phyloP scores from a whole-genome alignment of 1,140 invertebrate species.

The Bombus terrestris region DNA sequence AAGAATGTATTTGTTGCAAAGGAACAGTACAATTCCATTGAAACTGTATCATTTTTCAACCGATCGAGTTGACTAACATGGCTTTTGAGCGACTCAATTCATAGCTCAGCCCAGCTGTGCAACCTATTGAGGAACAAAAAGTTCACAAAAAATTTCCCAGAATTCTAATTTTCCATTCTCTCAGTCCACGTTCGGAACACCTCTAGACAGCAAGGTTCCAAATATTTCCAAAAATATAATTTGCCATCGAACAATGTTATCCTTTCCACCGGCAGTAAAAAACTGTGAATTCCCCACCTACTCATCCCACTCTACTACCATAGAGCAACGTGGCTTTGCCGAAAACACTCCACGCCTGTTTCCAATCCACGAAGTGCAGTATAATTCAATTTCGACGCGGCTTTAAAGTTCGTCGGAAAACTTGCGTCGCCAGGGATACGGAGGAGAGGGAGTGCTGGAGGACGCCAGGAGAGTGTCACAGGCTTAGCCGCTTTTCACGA shows the following conservation, averaged over 20 bases:
- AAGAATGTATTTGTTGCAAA: background rate
- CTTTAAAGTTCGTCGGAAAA: background rate
- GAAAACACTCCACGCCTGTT: background rate
- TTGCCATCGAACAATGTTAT: background rate
- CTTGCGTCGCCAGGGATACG: background rate
- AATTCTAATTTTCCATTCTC: background rate
- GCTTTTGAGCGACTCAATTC: too few relatives aligned
- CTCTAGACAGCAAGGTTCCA: background rate
- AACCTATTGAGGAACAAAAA: background rate
- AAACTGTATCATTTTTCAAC: background rate
- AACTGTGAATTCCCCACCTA: background rate
- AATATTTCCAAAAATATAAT: background rate
- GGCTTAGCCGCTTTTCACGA: constrained; percentile 8
- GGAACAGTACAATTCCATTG: background rate
- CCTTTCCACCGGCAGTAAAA: background rate
- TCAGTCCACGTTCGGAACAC: background rate
- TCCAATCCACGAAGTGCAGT: constrained; percentile 16
- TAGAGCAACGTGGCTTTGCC: background rate
- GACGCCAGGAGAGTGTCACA: background rate
- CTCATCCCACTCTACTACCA: background rate
- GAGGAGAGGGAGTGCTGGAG: too few relatives aligned
- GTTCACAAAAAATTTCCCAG: background rate
- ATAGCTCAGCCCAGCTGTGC: too few relatives aligned
- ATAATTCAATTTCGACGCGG: constrained; percentile 24
- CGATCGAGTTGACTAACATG: background rate